These are phyloP conservation scores for Agrochola circellaris DNA, from an alignment of 2,888 invertebrate genomes.

Conservation along the genomic window DNA sequence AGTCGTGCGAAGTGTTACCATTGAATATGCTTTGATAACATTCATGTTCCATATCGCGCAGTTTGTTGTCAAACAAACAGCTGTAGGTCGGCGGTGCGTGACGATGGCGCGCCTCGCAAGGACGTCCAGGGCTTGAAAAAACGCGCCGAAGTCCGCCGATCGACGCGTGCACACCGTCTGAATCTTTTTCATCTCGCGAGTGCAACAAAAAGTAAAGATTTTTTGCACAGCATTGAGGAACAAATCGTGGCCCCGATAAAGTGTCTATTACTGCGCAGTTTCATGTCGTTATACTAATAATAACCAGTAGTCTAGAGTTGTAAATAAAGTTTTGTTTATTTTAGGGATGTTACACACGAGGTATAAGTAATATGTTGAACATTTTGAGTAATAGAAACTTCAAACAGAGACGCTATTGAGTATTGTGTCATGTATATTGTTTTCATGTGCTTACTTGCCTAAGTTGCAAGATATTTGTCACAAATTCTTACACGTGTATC, in stretches of 20 bases:
- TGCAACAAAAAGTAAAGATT: slow-evolving; percentile 64
- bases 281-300: slow-evolving; percentile 57
- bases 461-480: slow-evolving; percentile 10
- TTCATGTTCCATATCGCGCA: slow-evolving; percentile 70
- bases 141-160: slow-evolving; percentile 55
- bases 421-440: not conserved
- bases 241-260: slow-evolving; percentile 65
- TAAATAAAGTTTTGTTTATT: slow-evolving; percentile 54
- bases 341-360: slow-evolving; percentile 41
- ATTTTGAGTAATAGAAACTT: slow-evolving; percentile 19
- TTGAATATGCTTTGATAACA: slow-evolving; percentile 68
- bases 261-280: slow-evolving; percentile 71
- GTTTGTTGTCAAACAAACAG: slow-evolving; percentile 87
- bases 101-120: slow-evolving; percentile 82
- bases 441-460: not conserved
- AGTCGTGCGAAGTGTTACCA: slow-evolving; percentile 58
- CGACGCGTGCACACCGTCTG: slow-evolving; percentile 68
- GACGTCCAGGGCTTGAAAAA: slow-evolving; percentile 79
- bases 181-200: slow-evolving; percentile 70
- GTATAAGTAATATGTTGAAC: slow-evolving; percentile 20
- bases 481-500: slow-evolving; percentile 16
- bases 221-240: slow-evolving; percentile 69
- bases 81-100: slow-evolving; percentile 80
- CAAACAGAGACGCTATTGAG: not conserved
- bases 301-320: slow-evolving; percentile 33